Evolutionary conservation across 1,140 invertebrate species (phyloP).

Genomic region (Oedothorax gibbosus): DNA sequence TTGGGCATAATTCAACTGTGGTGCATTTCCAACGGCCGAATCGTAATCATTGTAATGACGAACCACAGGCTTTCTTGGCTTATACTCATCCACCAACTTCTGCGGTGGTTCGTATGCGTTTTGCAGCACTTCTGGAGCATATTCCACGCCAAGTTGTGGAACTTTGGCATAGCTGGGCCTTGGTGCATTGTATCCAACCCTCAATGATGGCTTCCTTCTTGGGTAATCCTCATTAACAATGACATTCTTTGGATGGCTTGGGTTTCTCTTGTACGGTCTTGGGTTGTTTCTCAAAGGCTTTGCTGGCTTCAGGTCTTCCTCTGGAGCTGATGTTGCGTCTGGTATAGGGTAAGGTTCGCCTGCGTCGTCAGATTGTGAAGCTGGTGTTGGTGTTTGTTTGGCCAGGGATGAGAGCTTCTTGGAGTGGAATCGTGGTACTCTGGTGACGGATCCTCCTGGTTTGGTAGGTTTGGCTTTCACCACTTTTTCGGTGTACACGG

Average conservation of each 20-base stretch:
- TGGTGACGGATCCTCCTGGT: background rate
- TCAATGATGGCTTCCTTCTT: background rate
- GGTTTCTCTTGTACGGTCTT: conserved; percentile 16
- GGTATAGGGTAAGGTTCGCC: background rate
- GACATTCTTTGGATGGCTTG: background rate
- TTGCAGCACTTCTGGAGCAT: conserved; percentile 5
- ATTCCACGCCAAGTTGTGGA: conserved; percentile 38
- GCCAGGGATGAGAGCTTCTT: conserved; percentile 12
- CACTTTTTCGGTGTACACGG: conserved; percentile 52
- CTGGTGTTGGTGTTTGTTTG: background rate
- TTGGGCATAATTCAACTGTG: conserved; percentile 19
- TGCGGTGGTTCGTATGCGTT: background rate
- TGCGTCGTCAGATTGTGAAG: background rate
- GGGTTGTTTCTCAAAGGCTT: conserved; percentile 10
- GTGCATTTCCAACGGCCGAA: conserved; percentile 43
- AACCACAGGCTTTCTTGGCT: background rate
- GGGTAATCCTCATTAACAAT: conserved; percentile 2
- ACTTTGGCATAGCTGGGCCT: background rate
- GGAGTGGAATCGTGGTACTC: conserved; percentile 37
- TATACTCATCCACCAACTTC: conserved; percentile 17
- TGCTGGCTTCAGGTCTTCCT: background rate
- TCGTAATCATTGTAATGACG: background rate
- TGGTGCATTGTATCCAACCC: conserved; percentile 10
- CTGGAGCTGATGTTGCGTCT: background rate
- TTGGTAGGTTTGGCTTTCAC: conserved; percentile 18